These are phyloP conservation scores for Hypanus sabinus DNA, from an alignment of 2,113 vertebrate species.

Conservation along the genomic window DNA sequence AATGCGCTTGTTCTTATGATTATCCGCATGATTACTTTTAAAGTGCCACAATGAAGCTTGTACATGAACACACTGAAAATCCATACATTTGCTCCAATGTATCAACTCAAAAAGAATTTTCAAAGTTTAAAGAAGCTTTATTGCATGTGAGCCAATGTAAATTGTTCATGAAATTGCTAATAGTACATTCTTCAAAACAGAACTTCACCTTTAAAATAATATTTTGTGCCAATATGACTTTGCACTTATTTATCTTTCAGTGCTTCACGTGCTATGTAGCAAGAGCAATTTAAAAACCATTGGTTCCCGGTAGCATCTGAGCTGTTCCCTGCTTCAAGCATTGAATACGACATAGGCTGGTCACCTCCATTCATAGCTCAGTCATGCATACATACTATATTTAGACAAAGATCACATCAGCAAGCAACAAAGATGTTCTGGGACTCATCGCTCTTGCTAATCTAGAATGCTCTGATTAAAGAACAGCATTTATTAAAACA, in stretches of 20 bases:
- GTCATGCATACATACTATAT: neutral
- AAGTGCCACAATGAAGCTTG: neutral
- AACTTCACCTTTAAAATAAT: neutral
- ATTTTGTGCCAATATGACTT: neutral
- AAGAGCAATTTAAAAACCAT: neutral
- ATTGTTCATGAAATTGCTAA: neutral
- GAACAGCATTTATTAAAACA: too few species aligned
- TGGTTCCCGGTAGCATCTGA: neutral
- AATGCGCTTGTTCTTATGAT: neutral
- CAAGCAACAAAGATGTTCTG: neutral
- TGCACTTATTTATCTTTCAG: neutral
- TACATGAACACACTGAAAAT: neutral
- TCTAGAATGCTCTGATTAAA: neutral
- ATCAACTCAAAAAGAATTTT: neutral
- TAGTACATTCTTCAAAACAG: neutral
- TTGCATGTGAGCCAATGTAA: neutral
- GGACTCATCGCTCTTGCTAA: neutral
- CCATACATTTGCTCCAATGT: neutral
- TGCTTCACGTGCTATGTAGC: neutral
- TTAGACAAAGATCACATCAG: conserved; percentile 7
- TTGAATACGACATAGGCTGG: neutral
- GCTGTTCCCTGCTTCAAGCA: conserved; percentile 5
- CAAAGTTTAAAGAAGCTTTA: neutral
- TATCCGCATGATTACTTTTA: neutral
- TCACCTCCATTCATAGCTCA: neutral